Evolutionary conservation across 1,140 invertebrate species (phyloP), one percentile per base, ranked within the genome.

Genomic region (Leptopilina boulardi): DNA sequence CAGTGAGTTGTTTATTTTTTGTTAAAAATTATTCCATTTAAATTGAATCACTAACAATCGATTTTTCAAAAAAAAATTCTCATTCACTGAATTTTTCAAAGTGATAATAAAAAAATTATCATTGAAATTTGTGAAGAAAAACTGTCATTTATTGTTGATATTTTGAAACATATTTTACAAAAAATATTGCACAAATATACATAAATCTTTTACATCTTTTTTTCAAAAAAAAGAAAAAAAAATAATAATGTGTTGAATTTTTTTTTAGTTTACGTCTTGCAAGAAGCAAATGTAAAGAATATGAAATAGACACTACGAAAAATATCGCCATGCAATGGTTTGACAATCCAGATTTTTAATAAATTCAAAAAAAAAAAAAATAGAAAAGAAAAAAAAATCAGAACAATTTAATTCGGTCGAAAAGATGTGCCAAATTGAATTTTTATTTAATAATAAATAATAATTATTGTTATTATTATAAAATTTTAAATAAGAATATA

Each of bases 241-340:
- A n/a, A n/a, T n/a, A n/a, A n/a, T n/a, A n/a, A n/a, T 51, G 18
- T 73, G 76, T 78, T 75, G 85, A 88, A 85, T 79, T 66, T 8
- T 75, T 8, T 89, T 91, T 70, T 83, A 92, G 91, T 66, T 87
- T 91, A 78, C 91, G 91, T 1, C 84, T 91, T 0, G 86, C 72
- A 1, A 66, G 78, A 3, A 82, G 90, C 70, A 92, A 91, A 77
- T 93, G 92, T 71, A 87, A 91, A 74, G 87, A 92, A 54, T 93
- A 93, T 73, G 88, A 91, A 59, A 76, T 92, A 73, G 90, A 93
- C 76, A 86, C 85, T 77, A 86, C 87, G 0, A 87, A 91, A 71
- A 89, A 91, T 1, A 91, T 91, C 79, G 91, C 89, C 82, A 91
- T 91, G 88, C 91, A 93, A 78, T 93, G 92, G 92, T 92, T 93